Base-by-base conservation (phyloP, 2,888 invertebrate species). In the Agrenia bidenticulata region DNA sequence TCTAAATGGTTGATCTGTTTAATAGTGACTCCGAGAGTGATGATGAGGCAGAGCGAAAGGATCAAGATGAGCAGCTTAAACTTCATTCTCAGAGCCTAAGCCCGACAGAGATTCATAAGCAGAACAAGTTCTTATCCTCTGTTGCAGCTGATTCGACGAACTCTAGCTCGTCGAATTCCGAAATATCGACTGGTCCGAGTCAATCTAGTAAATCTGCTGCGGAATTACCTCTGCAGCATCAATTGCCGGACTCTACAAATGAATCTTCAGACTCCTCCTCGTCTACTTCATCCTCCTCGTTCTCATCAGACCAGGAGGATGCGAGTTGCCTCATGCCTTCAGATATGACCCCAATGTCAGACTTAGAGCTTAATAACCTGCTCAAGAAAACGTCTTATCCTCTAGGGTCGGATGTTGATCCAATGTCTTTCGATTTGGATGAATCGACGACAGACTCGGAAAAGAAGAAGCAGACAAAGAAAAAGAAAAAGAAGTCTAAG, bases 11-110 rank as follows among this genome's bases (percentile, higher is more conserved):
- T n/a, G n/a, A n/a, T n/a, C n/a, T n/a, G 65, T 66, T 63, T 55
- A n/a, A n/a, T n/a, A 69, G 70, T 17, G 73, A 73, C 17, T 69
- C 70, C 24, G 70, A 55, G 23, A 32, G 32, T 37, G 55, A 72
- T 53, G 67, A 66, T 59, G 70, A 68, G 21, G 66, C 63, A 15
- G 45, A 45, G n/a, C 15, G 15, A 5, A 45, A 45, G 15, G 45
- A 45, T n/a, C 45, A 45, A 11, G 19, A 45, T 15, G 45, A 45
- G n/a, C n/a, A 15, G 5, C n/a, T 15, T 15, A 45, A 45, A 45
- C 2, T 17, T 45, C n/a, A 45, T 17, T 17, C 19, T n/a, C 45
- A 17, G 5, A 45, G 45, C n/a, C 45, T 13, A 53, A 27, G 11
- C 32, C 49, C 17, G 15, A 51, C 24, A 2, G 61, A 60, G 32